A percentile compares a stretch with the other conserved stretches of the same genome.
Conservation (phyloP, 2,113 vertebrate genomes). For the Puffinus mauretanicus region DNA sequence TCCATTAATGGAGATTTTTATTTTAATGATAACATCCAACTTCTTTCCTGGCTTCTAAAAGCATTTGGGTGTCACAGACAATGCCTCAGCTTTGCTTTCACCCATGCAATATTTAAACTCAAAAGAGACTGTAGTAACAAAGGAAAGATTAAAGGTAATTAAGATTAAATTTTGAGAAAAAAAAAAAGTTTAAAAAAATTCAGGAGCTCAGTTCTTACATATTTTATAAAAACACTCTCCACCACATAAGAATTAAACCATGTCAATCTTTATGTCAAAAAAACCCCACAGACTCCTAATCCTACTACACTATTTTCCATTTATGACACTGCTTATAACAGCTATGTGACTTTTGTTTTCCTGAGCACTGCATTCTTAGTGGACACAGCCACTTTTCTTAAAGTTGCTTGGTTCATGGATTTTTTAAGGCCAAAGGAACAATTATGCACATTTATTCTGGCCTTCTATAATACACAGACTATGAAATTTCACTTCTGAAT, state of each 20-base stretch:
- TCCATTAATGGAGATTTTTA: not conserved
- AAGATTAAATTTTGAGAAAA: not conserved
- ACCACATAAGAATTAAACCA: not conserved
- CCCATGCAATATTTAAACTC: not conserved
- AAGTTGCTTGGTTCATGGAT: not conserved
- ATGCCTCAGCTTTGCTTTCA: not conserved
- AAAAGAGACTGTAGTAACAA: not conserved
- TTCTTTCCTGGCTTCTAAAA: not conserved
- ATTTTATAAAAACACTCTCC: not conserved
- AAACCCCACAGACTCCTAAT: not conserved
- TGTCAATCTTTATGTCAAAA: not conserved
- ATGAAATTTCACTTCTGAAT: not conserved
- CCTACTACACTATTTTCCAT: not conserved
- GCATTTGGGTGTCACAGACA: not conserved
- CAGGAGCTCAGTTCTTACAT: not conserved
- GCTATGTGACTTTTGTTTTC: not conserved
- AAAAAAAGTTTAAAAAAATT: not conserved
- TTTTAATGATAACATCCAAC: not conserved
- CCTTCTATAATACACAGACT: not conserved
- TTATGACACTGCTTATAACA: not conserved
- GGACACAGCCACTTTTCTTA: not conserved
- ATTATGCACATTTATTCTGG: not conserved
- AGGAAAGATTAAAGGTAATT: not conserved
- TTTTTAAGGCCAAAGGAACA: not conserved
- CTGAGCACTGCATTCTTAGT: not conserved